A percentile compares a stretch with the other conserved stretches of the same genome.
Conservation (phyloP, 2,797 vertebrate genomes). For the Pseudochirops corinnae region DNA sequence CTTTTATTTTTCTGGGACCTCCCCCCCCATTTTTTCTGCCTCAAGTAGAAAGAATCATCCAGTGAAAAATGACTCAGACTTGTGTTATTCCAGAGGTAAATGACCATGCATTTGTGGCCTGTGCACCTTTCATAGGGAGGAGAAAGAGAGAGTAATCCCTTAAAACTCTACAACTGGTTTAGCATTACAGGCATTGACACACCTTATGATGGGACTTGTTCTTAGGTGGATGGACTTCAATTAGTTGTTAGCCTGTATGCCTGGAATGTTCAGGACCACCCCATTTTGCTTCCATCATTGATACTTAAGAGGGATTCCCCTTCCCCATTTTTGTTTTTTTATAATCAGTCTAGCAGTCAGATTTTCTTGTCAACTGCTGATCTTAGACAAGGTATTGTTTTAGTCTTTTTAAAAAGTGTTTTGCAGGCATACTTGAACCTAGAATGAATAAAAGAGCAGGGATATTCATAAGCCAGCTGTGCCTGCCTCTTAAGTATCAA, state of each 20-base stretch:
- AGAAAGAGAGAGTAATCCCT: background rate
- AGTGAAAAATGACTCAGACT: background rate
- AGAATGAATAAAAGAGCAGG: background rate
- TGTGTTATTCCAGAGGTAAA: background rate
- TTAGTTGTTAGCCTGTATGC: background rate
- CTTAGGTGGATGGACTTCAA: background rate
- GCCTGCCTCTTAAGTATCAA: background rate
- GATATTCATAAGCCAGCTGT: conserved; percentile 35
- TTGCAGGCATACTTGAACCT: conserved; percentile 12
- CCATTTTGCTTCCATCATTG: no score
- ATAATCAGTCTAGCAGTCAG: background rate
- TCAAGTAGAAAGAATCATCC: background rate
- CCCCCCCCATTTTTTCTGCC: background rate
- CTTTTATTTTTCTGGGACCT: background rate
- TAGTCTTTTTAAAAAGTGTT: background rate
- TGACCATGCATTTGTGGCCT: background rate
- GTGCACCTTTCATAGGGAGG: background rate
- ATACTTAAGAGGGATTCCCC: background rate
- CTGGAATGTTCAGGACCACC: background rate
- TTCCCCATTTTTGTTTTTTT: background rate
- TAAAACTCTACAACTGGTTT: background rate
- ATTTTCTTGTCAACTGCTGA: background rate
- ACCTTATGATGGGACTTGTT: background rate
- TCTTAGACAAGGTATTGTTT: conserved; percentile 17
- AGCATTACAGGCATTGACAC: background rate